phyloP scores from a whole-genome alignment of 2,888 invertebrate species.

The Apamea anceps region DNA sequence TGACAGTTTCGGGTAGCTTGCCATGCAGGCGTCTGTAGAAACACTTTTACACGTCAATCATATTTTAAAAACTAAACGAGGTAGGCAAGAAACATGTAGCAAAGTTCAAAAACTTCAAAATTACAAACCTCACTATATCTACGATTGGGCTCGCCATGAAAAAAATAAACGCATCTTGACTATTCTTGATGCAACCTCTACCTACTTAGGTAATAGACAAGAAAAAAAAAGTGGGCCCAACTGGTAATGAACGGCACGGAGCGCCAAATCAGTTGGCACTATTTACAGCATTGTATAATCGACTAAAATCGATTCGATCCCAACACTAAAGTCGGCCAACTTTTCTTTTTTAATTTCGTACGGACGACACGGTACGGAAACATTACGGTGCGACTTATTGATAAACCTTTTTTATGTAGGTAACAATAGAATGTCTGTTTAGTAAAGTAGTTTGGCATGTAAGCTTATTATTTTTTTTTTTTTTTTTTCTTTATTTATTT shows the following conservation, averaged over 20 bases:
- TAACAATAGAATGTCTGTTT: background rate
- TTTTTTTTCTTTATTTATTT: no score
- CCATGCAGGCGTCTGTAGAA: background rate
- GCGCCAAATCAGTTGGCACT: conserved; percentile 53
- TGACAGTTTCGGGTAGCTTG: no score
- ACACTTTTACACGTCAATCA: background rate
- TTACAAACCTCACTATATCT: background rate
- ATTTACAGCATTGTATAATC: conserved; percentile 78
- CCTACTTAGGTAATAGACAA: background rate
- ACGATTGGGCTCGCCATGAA: background rate
- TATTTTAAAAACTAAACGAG: background rate
- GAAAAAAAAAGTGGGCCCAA: conserved; percentile 14
- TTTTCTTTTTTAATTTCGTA: conserved; percentile 73
- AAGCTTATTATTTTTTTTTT: no score
- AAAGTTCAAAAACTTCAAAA: background rate
- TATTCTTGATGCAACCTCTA: background rate
- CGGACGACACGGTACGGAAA: conserved; percentile 26
- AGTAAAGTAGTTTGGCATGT: background rate
- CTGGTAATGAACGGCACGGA: conserved; percentile 49
- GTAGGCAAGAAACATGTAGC: background rate
- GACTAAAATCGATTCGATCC: conserved; percentile 72
- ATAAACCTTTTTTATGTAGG: conserved; percentile 10
- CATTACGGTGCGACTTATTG: conserved; percentile 12
- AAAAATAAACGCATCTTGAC: background rate
- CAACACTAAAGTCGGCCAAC: conserved; percentile 67